Conservation (phyloP, 1,140 invertebrate genomes). For the Sitodiplosis mosellana region DNA sequence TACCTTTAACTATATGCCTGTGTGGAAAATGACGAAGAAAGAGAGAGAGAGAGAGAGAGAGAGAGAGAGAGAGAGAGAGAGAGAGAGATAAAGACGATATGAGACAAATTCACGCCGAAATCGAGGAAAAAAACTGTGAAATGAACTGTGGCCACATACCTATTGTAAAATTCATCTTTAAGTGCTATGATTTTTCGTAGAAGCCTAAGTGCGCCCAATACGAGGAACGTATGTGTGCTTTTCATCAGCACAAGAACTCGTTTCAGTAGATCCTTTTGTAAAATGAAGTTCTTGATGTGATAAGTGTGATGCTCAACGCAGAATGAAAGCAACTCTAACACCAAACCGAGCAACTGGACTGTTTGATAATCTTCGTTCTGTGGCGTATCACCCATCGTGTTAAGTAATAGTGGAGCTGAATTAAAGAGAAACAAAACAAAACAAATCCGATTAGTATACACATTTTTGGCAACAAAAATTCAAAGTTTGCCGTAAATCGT, state of each 20-base stretch:
- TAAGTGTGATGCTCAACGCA: constrained; percentile 99
- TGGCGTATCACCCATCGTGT: constrained; percentile 73
- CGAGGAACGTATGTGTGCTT: constrained; percentile 94
- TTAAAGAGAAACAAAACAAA: constrained; percentile 7
- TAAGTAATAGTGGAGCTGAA: constrained; percentile 69
- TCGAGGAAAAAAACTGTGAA: no score
- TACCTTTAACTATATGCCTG: constrained; percentile 86
- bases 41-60: no score
- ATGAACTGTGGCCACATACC: constrained; percentile 18
- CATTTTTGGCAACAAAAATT: no score
- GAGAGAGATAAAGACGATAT: no score
- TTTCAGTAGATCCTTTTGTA: constrained; percentile 89
- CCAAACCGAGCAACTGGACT: constrained; percentile 84
- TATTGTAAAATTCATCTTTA: constrained; percentile 97
- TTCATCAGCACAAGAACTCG: constrained; percentile 92
- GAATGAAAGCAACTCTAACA: constrained; percentile 92
- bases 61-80: no score
- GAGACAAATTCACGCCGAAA: no score
- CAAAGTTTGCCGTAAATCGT: no score
- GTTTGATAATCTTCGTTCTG: constrained; percentile 88
- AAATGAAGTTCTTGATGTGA: constrained; percentile 95
- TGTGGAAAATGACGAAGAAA: no score
- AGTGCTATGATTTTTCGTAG: constrained; percentile 92
- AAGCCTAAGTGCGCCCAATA: constrained; percentile 87
- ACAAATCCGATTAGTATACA: no score